Evolutionary conservation across 2,113 vertebrate genomes (phyloP).

Genomic region (Eretmochelys imbricata): DNA sequence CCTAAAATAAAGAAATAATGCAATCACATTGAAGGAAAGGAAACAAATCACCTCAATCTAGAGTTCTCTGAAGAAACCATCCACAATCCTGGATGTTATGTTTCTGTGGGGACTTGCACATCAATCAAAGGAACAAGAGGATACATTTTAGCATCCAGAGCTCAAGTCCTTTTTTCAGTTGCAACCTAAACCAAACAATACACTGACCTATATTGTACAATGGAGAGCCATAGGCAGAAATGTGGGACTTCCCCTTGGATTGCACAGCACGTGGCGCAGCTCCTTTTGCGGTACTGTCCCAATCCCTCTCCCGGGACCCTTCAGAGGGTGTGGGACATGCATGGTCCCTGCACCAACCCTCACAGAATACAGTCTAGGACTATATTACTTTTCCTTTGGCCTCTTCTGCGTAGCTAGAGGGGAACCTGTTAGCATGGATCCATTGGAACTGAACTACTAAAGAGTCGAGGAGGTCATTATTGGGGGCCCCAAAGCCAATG

Average conservation of each 20-base stretch:
- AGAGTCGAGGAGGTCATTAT: neutral
- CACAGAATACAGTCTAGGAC: neutral
- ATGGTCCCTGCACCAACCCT: neutral
- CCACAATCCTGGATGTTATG: neutral
- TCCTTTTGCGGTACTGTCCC: neutral
- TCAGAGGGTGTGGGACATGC: neutral
- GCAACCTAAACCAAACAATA: neutral
- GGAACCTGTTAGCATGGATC: neutral
- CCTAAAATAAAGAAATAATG: constrained; percentile 77
- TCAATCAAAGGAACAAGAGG: neutral
- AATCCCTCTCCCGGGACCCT: neutral
- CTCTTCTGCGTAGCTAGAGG: neutral
- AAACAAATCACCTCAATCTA: neutral
- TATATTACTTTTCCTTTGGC: neutral
- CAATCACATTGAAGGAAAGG: neutral
- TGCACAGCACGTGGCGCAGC: neutral
- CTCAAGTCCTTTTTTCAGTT: neutral
- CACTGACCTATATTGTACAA: neutral
- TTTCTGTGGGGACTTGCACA: neutral
- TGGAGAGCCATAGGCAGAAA: neutral
- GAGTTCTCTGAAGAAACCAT: neutral
- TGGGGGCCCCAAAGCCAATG: neutral
- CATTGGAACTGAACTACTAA: neutral
- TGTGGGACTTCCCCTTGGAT: neutral
- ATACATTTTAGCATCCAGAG: neutral